phyloP scores from a whole-genome alignment of 2,888 invertebrate genomes.

The Drosophila fungiperda region DNA sequence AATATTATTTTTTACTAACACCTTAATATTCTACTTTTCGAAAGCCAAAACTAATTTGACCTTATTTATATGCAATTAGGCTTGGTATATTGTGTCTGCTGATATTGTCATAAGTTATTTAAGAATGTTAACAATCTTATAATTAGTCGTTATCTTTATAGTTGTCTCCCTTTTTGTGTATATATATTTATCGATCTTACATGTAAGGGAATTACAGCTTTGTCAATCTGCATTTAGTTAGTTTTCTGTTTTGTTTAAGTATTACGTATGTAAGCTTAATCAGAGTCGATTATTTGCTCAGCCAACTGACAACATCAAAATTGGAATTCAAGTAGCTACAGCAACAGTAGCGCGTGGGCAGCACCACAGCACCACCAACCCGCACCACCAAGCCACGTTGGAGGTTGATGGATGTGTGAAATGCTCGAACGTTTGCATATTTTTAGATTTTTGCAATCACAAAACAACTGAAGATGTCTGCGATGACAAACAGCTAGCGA shows the following conservation, averaged over 20 bases:
- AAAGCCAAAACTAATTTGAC: background rate
- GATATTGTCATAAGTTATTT: background rate
- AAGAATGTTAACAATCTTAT: background rate
- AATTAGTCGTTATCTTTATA: background rate
- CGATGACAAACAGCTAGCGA: slow-evolving; percentile 25
- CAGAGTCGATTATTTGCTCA: slow-evolving; percentile 20
- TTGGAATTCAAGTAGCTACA: background rate
- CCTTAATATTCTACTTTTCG: background rate
- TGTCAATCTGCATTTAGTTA: background rate
- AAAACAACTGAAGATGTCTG: slow-evolving; percentile 14
- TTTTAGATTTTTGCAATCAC: slow-evolving; percentile 50
- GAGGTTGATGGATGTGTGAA: slow-evolving; percentile 69
- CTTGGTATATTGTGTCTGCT: background rate
- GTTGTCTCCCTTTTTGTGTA: background rate
- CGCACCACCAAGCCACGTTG: slow-evolving; percentile 4
- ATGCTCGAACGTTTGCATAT: slow-evolving; percentile 50
- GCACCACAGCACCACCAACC: background rate
- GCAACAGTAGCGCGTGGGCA: slow-evolving; percentile 23
- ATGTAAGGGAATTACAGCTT: background rate
- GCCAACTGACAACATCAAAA: slow-evolving; percentile 16
- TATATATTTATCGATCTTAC: background rate
- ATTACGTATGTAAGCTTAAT: slow-evolving; percentile 24
- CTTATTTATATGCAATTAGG: background rate
- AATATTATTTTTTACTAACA: background rate
- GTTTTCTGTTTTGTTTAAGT: slow-evolving; percentile 2